Base-by-base conservation (phyloP, 1,140 invertebrate genomes). In the Orussus abietinus region DNA sequence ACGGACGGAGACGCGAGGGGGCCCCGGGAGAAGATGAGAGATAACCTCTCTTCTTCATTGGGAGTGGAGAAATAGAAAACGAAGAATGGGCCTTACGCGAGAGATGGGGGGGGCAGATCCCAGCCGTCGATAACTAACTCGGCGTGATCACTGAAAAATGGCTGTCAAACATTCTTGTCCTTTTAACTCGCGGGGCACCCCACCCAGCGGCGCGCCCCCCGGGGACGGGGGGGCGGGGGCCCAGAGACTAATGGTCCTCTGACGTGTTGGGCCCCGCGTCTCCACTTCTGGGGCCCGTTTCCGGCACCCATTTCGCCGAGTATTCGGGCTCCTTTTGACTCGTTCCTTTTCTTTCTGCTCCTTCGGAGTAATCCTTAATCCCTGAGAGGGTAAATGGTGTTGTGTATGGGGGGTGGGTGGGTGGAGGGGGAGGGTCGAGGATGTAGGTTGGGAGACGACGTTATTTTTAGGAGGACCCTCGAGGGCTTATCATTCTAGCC, bases 151-250 rank as follows among this genome's bases (percentile, higher is more conserved):
- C 62, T 69, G 66, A 70, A 69, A 72, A 69, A 70, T 72, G 62
- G 64, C 67, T 72, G 69, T 72, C 67, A 70, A 70, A 72, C 59
- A 70, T 69, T 64, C 63, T 60, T 66, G 59, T 64, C 62, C 63
- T 66, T 66, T 67, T 72, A 59, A 62, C 54, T 64, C 55, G 54
- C 36, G 47, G 55, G 51, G 44, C 54, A 59, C 55, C 57, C 58
- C 58, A 62, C 59, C 57, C 56, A 58, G 42, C 34, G 41, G 33
- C 31, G 12, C 31, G 12, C 13, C 17, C 3, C 31, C 31, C 31
- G 17, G 12, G 12, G 12, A 32, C 31, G 12, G 12, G 7, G 31
- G 31, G 31, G 17, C 31, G 7, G 31, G 17, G 22, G 34, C 38
- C 40, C 42, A 29, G 46, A 45, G 54, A 57, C 54, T 57, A 57